These are phyloP conservation scores for Circaetus cinerascens DNA, from an alignment of 2,113 vertebrate species.

Conservation along the genomic window DNA sequence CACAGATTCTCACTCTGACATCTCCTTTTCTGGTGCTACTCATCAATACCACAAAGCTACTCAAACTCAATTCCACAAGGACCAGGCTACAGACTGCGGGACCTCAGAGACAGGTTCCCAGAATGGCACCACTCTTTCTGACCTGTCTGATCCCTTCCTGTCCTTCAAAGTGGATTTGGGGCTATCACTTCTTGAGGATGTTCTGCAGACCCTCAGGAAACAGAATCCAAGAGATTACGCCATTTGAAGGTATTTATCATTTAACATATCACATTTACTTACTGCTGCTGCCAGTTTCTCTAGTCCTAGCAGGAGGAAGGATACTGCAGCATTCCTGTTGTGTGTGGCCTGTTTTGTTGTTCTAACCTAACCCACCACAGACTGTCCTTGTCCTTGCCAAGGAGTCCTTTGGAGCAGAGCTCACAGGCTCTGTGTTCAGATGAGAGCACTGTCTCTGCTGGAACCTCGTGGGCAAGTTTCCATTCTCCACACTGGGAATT, in stretches of 20 bases:
- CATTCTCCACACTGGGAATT: not conserved
- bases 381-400: not conserved
- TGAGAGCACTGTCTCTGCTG: not conserved
- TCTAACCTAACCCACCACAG: not conserved
- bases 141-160: slow-evolving; percentile 71
- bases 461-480: not conserved
- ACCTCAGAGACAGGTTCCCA: not conserved
- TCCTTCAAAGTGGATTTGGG: slow-evolving; percentile 86
- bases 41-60: slow-evolving; percentile 39
- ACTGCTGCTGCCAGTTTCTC: not conserved
- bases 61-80: slow-evolving; percentile 26
- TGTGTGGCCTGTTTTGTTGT: not conserved
- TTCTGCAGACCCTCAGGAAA: slow-evolving; percentile 90
- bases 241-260: slow-evolving; percentile 43
- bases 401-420: not conserved
- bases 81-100: slow-evolving; percentile 26
- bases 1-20: slow-evolving; percentile 52
- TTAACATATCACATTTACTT: not conserved
- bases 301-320: not conserved
- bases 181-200: slow-evolving; percentile 90
- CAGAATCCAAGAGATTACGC: slow-evolving; percentile 72
- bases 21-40: slow-evolving; percentile 52
- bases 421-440: not conserved
- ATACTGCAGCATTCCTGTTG: not conserved
- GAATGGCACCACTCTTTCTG: slow-evolving; percentile 2